These are phyloP conservation scores for Phengaris alcon DNA, from an alignment of 2,888 invertebrate genomes.

Conservation along the genomic window DNA sequence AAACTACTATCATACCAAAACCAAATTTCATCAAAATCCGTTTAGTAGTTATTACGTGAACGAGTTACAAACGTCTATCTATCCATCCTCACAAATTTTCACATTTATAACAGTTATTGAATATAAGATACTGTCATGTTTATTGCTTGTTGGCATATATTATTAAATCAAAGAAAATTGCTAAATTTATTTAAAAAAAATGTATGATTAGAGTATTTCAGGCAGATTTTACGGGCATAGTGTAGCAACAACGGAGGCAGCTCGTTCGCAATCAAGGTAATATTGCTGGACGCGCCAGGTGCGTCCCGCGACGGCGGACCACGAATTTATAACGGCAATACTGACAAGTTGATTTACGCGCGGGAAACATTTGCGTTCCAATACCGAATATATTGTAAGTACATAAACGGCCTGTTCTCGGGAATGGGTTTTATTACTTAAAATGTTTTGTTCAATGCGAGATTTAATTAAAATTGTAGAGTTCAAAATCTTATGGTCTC, in stretches of 20 bases:
- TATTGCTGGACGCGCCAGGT: slow-evolving; percentile 65
- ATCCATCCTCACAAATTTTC: too few relatives aligned
- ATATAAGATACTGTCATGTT: too few relatives aligned
- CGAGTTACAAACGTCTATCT: too few relatives aligned
- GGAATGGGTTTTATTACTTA: slow-evolving; percentile 15
- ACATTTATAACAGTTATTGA: too few relatives aligned
- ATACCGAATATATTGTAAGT: slow-evolving; percentile 27
- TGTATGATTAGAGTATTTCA: neutral
- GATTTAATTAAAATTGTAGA: neutral
- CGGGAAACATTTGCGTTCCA: slow-evolving; percentile 59
- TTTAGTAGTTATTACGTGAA: too few relatives aligned
- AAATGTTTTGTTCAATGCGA: slow-evolving; percentile 3
- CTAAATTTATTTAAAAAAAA: neutral
- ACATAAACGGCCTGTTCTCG: slow-evolving; percentile 7
- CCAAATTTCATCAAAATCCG: too few relatives aligned
- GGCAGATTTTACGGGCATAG: neutral
- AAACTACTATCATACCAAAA: too few relatives aligned
- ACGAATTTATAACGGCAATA: slow-evolving; percentile 73
- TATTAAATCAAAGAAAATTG: neutral
- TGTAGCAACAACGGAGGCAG: slow-evolving; percentile 10
- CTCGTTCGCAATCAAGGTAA: slow-evolving; percentile 69
- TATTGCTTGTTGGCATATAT: too few relatives aligned
- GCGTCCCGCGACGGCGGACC: slow-evolving; percentile 57
- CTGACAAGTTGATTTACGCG: slow-evolving; percentile 73
- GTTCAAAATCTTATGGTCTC: neutral